A percentile compares a stretch with the other conserved stretches of the same genome.
These are phyloP conservation scores for Gopherus flavomarginatus DNA, from an alignment of 2,113 vertebrate genomes.

Conservation along the genomic window DNA sequence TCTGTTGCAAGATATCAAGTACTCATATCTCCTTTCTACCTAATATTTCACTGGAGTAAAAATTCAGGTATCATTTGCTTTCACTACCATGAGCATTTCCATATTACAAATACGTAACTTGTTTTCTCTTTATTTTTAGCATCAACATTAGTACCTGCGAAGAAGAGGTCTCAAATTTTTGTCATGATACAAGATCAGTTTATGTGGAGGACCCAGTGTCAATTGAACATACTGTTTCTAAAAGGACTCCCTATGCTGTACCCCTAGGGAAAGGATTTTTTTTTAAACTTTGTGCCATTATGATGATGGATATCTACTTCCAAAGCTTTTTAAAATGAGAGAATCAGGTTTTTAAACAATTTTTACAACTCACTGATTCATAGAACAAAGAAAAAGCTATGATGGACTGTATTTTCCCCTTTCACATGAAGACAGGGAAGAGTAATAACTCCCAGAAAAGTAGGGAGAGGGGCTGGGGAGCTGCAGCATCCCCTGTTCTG, in stretches of 20 bases:
- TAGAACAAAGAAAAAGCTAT: not conserved
- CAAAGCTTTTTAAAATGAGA: not conserved
- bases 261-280: not conserved
- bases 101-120: not conserved
- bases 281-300: not conserved
- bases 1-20: conserved; percentile 31
- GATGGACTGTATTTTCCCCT: not conserved
- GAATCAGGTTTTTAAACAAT: not conserved
- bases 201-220: not conserved
- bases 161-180: conserved; percentile 27
- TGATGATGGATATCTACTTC: not conserved
- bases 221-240: not conserved
- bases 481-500: not conserved
- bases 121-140: conserved; percentile 11
- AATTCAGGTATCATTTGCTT: not conserved
- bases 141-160: conserved; percentile 56
- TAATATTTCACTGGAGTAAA: not conserved
- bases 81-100: not conserved
- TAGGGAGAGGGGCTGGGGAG: too few species aligned
- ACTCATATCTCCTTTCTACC: not conserved
- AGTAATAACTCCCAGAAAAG: not conserved
- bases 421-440: not conserved
- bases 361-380: not conserved
- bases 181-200: not conserved
- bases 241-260: not conserved